Base-by-base conservation (phyloP, 2,113 vertebrate species). In the Polyodon spathula region DNA sequence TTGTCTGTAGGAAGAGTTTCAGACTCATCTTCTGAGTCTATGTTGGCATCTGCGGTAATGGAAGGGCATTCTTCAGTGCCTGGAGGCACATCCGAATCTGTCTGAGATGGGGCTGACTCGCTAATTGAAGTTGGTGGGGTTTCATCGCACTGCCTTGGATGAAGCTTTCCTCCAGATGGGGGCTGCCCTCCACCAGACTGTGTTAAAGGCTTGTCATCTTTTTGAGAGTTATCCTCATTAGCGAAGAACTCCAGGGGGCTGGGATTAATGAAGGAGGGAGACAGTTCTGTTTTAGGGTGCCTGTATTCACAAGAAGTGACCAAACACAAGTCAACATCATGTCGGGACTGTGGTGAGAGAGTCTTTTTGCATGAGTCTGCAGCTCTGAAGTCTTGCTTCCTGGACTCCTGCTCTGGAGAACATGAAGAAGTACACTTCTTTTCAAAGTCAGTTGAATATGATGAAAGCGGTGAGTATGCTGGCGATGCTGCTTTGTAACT, bases 211-310 rank as follows among this genome's bases (percentile, higher is more conserved):
- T 89, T 96, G 63, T 94, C 88, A 6, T 88, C 82, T 16, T 90
- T 84, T 64, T 85, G 71, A 56, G 77, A 54, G 5, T 84, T 78
- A 40, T 92, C 92, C 66, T 93, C 93, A 72, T 76, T 92, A 61
- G 90, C 84, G 79, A 97, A 96, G 82, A 93, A 98, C 70, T 98
- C 94, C 0, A 97, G 80, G 38, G 94, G 93, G 62, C 90, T 98
- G 14, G 95, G 95, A 61, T 98, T 98, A 68, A 98, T 98, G 74
- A 98, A 98, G 38, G 95, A 98, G 1, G 95, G 94, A 0, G 94
- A 98, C 4, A 98, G 85, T 72, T 98, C 95, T 0, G 95, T 97
- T 77, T 96, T 97, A 6, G 92, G 93, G 68, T 95, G 95, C 59
- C 93, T 93, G 62, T 93, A 98, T 65, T 97, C 93, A 17, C 93